Evolutionary conservation across 2,113 vertebrate genomes (phyloP), one percentile per base, ranked within the genome.

Genomic region (Aptenodytes patagonicus): DNA sequence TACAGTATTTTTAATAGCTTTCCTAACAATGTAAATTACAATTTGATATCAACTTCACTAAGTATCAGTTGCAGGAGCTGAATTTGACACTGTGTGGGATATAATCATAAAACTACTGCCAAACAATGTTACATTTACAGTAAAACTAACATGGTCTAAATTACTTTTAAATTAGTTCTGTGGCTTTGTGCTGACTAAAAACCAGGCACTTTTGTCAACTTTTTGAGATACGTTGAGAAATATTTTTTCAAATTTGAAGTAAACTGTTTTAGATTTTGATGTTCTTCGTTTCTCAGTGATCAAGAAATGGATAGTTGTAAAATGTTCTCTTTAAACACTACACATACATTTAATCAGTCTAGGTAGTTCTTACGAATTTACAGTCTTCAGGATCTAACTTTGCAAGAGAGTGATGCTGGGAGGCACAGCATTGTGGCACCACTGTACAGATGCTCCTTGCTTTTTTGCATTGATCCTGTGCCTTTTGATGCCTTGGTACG

Each of bases 1-100:
- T 92, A 95, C 7, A 2, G 72, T 96, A 92, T 98, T 97, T 96
- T 97, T 96, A 97, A 93, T 92, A 97, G 89, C 87, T 97, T 97
- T 93, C 96, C 95, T 95, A 97, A 92, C 76, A 57, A 51, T 95
- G 94, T 97, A 95, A 86, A 90, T 89, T 72, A 92, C 77, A 52
- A 93, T 96, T 95, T 91, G 91, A 87, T 97, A 95, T 71, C 81
- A 38, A n/a, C 42, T 93, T 97, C 90, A 87, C 72, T 15, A 58
- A 94, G 65, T 76, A 81, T 55, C 87, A 66, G 54, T 89, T 88
- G 42, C 69, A 81, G 87, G 93, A 96, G 95, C 93, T 95, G 89
- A 91, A 83, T 91, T 87, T 96, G 96, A 97, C 92, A 93, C 95
- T 94, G 76, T 94, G 90, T 91, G 93, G 85, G 79, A 83, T 71